Base-by-base conservation (phyloP, 1,140 invertebrate species). In the Sitodiplosis mosellana region DNA sequence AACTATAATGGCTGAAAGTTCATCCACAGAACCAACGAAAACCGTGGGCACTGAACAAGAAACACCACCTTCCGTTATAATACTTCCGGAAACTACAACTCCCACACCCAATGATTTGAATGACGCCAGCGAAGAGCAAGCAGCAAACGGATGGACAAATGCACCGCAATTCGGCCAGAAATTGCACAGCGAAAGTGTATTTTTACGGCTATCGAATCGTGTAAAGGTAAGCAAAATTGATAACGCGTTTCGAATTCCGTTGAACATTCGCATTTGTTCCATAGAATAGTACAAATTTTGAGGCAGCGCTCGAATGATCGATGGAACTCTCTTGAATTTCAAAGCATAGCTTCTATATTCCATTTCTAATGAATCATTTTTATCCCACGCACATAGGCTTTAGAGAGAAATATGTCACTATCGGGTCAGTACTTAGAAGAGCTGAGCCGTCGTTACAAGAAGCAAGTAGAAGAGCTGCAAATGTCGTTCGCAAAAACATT, bases 381-480 rank as follows among this genome's bases (percentile, higher is more conserved):
- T n/a, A n/a, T n/a, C n/a, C n/a, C n/a, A 74, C n/a, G n/a, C n/a
- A n/a, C n/a, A 55, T 66, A 87, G 77, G 79, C 82, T 48, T 69
- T 99, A 49, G 94, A 99, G 67, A 73, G 86, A 45, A 98, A 99
- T 65, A 91, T 98, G 77, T 93, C 91, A 2, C 69, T 98, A 2
- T 94, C 87, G 50, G 85, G 85, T 49, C 88, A 94, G 57, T 97
- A 97, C 65, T 69, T 98, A 43, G 90, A 96, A 64, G 91, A 97
- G 61, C 64, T 98, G 42, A 94, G 88, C 63, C 77, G 83, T 34
- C 73, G 90, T 38, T 97, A 96, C 64, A 93, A 94, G 54, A 88
- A 88, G 51, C 92, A 98, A 69, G 88, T 92, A 27, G 92, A 97
- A 63, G 91, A 96, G 59, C 86, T 91, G 77, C 84, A 90, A 61